Base-by-base conservation (phyloP, 2,113 vertebrate genomes). In the Phalacrocorax brasilianus region DNA sequence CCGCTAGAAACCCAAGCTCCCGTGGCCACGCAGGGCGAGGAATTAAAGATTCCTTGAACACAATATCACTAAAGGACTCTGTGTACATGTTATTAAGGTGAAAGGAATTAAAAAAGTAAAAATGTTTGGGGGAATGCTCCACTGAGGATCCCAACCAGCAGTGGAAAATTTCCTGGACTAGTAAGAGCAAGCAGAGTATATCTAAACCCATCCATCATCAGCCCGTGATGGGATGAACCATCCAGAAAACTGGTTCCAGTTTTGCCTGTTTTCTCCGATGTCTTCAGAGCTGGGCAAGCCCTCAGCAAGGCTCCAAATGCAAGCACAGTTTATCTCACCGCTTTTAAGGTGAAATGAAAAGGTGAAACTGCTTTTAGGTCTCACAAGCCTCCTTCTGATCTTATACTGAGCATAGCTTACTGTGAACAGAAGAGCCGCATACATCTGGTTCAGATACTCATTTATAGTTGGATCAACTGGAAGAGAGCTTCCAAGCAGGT, bases 1-100 rank as follows among this genome's bases (percentile, higher is more conserved):
- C 42, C 0, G 3, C 55, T 62, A 59, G 32, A 85, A 92, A 55
- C 26, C 7, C 11, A 23, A 49, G 4, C 14, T 73, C 45, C 38
- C 38, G 1, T 63, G 52, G 71, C 47, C 22, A 5, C 20, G 23
- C 0, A 0, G 49, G 45, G 27, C 2, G 6, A 59, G 6, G 7
- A 85, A 76, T 0, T 62, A 27, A 75, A 85, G 38, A 79, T 49
- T 68, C 44, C 83, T 49, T 21, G 12, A 73, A 83, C 17, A 53
- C 0, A 2, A 73, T 18, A 75, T 26, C 32, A 59, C 8, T 58
- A 19, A 81, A 79, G 33, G 52, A 73, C 23, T 35, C 32, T 55
- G 7, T n/a, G 22, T 32, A 44, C 9, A 55, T 1, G 4, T 32
- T 35, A 42, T 27, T 42, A 89, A 73, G 24, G 5, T 74, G 63